Percentiles rank a stretch among this genome's conserved stretches.
phyloP scores from a whole-genome alignment of 2,888 invertebrate species.

The Didymodactylos carnosus region DNA sequence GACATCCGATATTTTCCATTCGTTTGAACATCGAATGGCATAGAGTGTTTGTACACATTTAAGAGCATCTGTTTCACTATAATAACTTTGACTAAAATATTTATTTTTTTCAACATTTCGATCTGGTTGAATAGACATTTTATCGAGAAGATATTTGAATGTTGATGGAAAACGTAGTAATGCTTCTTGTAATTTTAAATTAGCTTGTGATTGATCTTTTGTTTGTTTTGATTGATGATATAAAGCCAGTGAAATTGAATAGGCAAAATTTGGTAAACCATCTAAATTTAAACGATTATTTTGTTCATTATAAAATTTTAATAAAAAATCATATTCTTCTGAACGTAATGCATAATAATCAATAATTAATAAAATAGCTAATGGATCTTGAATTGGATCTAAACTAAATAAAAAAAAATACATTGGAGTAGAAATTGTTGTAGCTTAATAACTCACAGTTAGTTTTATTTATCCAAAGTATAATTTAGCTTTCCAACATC shows the following conservation, averaged over 20 bases:
- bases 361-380: constrained; percentile 44
- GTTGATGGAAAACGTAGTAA: constrained; percentile 62
- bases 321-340: constrained; percentile 53
- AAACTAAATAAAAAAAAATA: constrained; percentile 21
- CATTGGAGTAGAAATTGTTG: too few species aligned
- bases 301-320: constrained; percentile 36
- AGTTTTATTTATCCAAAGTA: too few species aligned
- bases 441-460: too few species aligned
- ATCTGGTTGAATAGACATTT: constrained; percentile 54
- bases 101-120: constrained; percentile 19
- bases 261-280: constrained; percentile 68
- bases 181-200: constrained; percentile 46
- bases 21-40: constrained; percentile 49
- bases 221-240: constrained; percentile 37
- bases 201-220: not conserved
- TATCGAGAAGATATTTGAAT: constrained; percentile 50
- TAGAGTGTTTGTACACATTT: constrained; percentile 53
- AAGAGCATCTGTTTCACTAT: constrained; percentile 36
- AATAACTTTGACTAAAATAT: not conserved
- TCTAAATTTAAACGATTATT: constrained; percentile 46
- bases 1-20: constrained; percentile 58
- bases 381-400: constrained; percentile 29
- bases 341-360: constrained; percentile 60
- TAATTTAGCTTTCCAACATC: too few species aligned
- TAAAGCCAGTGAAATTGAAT: constrained; percentile 54